phyloP scores from a whole-genome alignment of 2,797 vertebrate genomes.

The Sternotherus odoratus region DNA sequence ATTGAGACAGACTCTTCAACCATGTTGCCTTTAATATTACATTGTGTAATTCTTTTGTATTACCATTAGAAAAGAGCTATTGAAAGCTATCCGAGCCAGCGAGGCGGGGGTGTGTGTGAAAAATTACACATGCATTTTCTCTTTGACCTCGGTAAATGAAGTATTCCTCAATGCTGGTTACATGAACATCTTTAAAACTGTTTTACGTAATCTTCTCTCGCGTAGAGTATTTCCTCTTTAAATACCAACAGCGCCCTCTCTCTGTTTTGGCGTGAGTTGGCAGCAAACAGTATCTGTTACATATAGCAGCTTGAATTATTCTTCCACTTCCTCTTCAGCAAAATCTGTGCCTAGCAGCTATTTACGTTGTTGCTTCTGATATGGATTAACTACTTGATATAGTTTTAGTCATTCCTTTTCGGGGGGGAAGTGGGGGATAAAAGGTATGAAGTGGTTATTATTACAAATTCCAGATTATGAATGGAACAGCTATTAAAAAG shows the following conservation, averaged over 20 bases:
- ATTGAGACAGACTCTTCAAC: constrained; percentile 16
- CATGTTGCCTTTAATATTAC: constrained; percentile 18
- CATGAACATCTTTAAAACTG: constrained; percentile 33
- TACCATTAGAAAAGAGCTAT: neutral
- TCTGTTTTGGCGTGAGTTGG: neutral
- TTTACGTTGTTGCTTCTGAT: neutral
- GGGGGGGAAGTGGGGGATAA: neutral
- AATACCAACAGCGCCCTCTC: constrained; percentile 61
- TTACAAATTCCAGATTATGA: neutral
- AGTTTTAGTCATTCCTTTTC: neutral
- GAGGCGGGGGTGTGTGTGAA: neutral
- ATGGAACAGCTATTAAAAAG: neutral
- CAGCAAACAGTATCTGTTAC: neutral
- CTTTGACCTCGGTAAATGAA: constrained; percentile 61
- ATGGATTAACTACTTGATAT: neutral
- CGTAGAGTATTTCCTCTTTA: neutral
- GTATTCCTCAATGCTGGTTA: neutral
- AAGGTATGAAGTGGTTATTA: neutral
- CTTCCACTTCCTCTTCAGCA: neutral
- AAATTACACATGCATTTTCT: constrained; percentile 41
- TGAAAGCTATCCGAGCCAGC: constrained; percentile 26
- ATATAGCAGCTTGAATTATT: neutral
- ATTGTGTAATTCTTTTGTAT: neutral
- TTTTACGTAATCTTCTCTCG: neutral
- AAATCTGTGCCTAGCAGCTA: neutral